Percentiles rank a stretch among this genome's conserved stretches.
These are phyloP conservation scores for Rhabditophanes sp. DNA, from an alignment of 2,888 invertebrate genomes.

Conservation along the genomic window DNA sequence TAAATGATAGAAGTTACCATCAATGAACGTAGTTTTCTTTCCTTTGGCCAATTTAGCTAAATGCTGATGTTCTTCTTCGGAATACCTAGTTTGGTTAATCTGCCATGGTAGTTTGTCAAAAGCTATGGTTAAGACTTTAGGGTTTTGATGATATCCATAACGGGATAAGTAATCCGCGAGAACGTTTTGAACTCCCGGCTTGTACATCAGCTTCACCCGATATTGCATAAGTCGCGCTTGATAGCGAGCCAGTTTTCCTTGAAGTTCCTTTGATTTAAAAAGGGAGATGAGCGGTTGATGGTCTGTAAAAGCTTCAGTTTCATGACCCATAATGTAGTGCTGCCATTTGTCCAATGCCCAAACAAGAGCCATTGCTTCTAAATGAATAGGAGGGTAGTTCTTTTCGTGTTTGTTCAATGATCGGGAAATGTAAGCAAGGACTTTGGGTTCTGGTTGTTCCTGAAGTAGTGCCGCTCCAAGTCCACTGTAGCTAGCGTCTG, in stretches of 20 bases:
- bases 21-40: neutral
- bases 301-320: slow-evolving; percentile 8
- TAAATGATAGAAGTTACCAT: neutral
- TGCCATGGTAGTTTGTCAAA: slow-evolving; percentile 1
- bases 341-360: slow-evolving; percentile 10
- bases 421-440: slow-evolving; percentile 5
- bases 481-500: neutral
- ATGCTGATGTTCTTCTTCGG: too few relatives aligned
- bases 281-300: slow-evolving; percentile 9
- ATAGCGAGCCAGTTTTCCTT: slow-evolving; percentile 9
- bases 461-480: slow-evolving; percentile 6
- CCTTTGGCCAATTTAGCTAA: too few relatives aligned
- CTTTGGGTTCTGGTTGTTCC: slow-evolving; percentile 4
- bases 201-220: slow-evolving; percentile 14
- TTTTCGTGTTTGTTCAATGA: slow-evolving; percentile 9
- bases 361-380: slow-evolving; percentile 10
- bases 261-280: slow-evolving; percentile 7
- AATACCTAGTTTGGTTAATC: too few relatives aligned
- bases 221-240: slow-evolving; percentile 8
- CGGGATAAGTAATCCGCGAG: slow-evolving; percentile 15
- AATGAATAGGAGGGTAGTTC: slow-evolving; percentile 7
- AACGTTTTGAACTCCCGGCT: slow-evolving; percentile 15
- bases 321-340: slow-evolving; percentile 9
- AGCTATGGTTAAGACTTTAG: neutral
- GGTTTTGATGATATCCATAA: slow-evolving; percentile 4